Percentiles rank a stretch among this genome's conserved stretches.
These are phyloP conservation scores for Trachemys scripta DNA, from an alignment of 2,113 vertebrate genomes.

Conservation along the genomic window DNA sequence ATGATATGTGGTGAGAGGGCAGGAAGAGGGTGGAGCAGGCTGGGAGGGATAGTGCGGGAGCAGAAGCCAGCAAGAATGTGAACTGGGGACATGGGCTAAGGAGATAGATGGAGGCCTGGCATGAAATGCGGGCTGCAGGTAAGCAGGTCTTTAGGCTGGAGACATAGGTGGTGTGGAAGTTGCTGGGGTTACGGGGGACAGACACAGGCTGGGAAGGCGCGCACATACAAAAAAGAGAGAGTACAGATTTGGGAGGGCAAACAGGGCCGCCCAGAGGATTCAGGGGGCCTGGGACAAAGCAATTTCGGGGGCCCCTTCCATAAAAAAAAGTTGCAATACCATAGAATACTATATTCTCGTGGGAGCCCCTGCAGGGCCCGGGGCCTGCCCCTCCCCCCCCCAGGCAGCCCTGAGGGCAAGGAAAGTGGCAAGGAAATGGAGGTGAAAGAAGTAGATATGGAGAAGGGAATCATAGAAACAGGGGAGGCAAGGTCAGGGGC, in stretches of 20 bases:
- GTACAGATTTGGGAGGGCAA: neutral
- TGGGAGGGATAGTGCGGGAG: neutral
- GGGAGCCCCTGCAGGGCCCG: too few species aligned
- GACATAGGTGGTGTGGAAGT: neutral
- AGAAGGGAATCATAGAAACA: neutral
- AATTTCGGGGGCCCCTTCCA: too few species aligned
- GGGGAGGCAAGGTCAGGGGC: rapidly evolving
- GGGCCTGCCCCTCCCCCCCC: too few species aligned
- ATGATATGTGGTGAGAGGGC: neutral
- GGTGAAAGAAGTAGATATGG: neutral
- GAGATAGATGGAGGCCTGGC: neutral
- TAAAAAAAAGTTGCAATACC: too few species aligned
- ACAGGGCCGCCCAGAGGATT: too few species aligned
- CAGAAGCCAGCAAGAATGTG: neutral
- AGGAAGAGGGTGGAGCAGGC: neutral
- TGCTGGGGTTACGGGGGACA: neutral
- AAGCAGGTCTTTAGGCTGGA: neutral
- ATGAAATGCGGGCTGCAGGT: neutral
- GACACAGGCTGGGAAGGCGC: neutral
- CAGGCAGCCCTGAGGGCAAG: neutral
- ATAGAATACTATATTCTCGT: too few species aligned
- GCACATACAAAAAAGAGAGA: neutral
- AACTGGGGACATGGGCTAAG: neutral
- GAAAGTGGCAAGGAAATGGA: neutral
- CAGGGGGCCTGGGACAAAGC: too few species aligned